Percentiles rank a stretch among this genome's conserved stretches.
These are phyloP conservation scores for Catostylus mosaicus DNA, from an alignment of 30 jellyfish, hydroid and myxozoan species.

Conservation along the genomic window DNA sequence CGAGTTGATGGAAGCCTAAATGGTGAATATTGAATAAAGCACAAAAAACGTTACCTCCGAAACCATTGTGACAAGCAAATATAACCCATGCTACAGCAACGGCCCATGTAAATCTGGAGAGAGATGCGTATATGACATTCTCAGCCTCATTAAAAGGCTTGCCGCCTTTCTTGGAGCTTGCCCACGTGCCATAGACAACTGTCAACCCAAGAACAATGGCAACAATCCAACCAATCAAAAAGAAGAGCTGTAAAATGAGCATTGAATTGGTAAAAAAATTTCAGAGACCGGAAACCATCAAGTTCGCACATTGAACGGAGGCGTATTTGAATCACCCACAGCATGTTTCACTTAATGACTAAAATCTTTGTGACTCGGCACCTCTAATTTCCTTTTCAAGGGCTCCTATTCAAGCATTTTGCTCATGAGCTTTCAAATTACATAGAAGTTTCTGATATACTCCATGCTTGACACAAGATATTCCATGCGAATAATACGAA, in stretches of 20 bases:
- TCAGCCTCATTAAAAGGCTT: conserved; percentile 58
- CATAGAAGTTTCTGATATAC: too few relatives aligned
- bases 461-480: too few relatives aligned
- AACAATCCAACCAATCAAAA: conserved; percentile 69
- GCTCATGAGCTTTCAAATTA: too few relatives aligned
- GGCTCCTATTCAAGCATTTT: too few relatives aligned
- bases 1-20: not conserved
- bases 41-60: conserved; percentile 73
- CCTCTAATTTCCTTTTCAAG: too few relatives aligned
- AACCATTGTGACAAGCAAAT: conserved; percentile 80
- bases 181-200: conserved; percentile 86
- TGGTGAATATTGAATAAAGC: not conserved
- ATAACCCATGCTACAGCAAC: conserved; percentile 87
- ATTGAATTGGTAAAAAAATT: too few relatives aligned
- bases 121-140: conserved; percentile 72
- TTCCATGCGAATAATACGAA: too few relatives aligned
- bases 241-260: conserved; percentile 40
- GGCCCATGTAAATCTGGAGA: conserved; percentile 79
- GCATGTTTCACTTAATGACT: too few relatives aligned
- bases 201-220: conserved; percentile 75
- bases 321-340: too few relatives aligned
- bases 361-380: too few relatives aligned
- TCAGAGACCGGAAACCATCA: too few relatives aligned
- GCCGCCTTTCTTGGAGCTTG: conserved; percentile 59
- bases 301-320: too few relatives aligned